These are phyloP conservation scores for Diarsia brunnea DNA, from an alignment of 2,888 invertebrate species.

Conservation along the genomic window DNA sequence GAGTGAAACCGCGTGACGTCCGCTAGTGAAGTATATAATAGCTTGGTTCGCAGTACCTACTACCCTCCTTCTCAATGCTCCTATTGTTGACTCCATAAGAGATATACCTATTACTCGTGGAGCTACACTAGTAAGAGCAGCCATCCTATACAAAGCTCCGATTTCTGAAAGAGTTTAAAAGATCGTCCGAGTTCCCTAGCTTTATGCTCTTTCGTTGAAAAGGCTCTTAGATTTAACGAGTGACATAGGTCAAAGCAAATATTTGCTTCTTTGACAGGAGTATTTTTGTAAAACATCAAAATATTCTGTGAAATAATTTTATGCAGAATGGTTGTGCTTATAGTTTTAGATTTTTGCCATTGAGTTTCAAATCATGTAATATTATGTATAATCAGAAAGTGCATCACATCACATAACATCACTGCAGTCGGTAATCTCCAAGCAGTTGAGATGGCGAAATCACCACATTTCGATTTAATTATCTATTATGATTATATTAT, in stretches of 20 bases:
- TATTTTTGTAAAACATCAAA: neutral
- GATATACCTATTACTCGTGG: neutral
- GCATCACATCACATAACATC: neutral
- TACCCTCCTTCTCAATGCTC: neutral
- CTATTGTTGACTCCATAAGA: neutral
- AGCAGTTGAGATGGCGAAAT: neutral
- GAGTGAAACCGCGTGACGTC: too few relatives aligned
- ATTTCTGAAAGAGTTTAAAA: neutral
- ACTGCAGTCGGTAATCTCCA: neutral
- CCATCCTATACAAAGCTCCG: neutral
- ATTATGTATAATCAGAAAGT: neutral
- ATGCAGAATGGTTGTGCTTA: neutral
- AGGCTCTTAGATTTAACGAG: neutral
- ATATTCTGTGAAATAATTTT: neutral
- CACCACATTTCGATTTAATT: neutral
- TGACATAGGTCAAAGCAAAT: slow-evolving; percentile 1
- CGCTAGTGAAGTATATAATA: too few relatives aligned
- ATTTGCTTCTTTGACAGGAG: neutral
- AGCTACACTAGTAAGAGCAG: neutral
- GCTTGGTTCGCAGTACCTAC: too few relatives aligned
- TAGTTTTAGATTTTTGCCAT: neutral
- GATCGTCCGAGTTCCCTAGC: neutral
- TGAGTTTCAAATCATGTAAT: neutral
- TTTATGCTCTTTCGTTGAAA: neutral
- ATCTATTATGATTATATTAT: too few relatives aligned